Evolutionary conservation across 2,113 vertebrate genomes (phyloP), one percentile per base, ranked within the genome.

Genomic region (Chloebia gouldiae): DNA sequence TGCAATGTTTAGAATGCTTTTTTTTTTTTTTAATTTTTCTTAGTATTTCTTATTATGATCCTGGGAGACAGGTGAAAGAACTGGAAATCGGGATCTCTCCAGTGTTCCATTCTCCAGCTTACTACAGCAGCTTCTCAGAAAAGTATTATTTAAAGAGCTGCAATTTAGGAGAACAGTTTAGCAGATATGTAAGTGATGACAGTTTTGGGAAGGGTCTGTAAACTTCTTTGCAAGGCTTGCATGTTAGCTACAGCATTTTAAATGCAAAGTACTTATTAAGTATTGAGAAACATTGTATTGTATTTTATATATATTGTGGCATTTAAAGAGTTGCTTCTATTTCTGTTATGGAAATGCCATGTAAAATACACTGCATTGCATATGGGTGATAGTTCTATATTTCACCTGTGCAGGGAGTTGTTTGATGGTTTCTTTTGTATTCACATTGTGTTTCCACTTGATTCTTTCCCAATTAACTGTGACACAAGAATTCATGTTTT

Each of bases 401-500:
- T 93, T 95, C 75, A 64, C 77, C 22, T 83, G 40, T 56, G 79
- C 81, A 92, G 39, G 31, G 23, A 75, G 90, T 92, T 95, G 69
- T 92, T 50, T 81, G 85, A 82, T 78, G 66, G 28, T 24, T 91
- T 91, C 50, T 95, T 97, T 93, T 87, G 31, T 90, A 63, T 85
- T 94, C 39, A 40, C 31, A 40, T 92, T 92, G 50, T 89, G 17
- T 90, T 96, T 90, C 72, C 57, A 73, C 72, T 96, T 94, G 70
- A 89, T 93, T 96, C 49, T 87, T 88, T 88, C 73, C 59, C 96
- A 96, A 25, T 95, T 95, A 94, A 80, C 65, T 76, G 87, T 82
- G 91, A 91, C 72, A 81, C 53, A 66, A 60, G 63, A 96, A 95
- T 47, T 92, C 49, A 69, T 47, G 77, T 96, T 95, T 94, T 68